Evolutionary conservation across 2,888 invertebrate species (phyloP).

Genomic region (Xestia rhomboidea): DNA sequence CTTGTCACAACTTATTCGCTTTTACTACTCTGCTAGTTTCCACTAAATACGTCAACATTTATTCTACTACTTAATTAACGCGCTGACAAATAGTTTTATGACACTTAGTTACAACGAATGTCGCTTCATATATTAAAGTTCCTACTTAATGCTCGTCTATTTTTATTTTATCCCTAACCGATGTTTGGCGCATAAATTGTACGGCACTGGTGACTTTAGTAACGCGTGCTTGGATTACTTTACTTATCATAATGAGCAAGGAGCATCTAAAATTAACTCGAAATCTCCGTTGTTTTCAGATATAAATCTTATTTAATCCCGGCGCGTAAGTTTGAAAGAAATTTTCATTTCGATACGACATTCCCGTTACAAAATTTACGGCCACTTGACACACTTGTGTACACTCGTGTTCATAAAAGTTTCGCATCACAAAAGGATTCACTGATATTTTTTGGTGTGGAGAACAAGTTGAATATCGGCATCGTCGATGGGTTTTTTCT

Average conservation of each 20-base stretch:
- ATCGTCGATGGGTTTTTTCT: constrained; percentile 73
- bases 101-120: constrained; percentile 83
- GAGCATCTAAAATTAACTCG: constrained; percentile 79
- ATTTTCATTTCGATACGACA: constrained; percentile 76
- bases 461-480: constrained; percentile 73
- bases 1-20: constrained; percentile 79
- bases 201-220: constrained; percentile 71
- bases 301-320: constrained; percentile 82
- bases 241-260: constrained; percentile 78
- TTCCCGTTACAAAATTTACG: constrained; percentile 74
- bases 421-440: constrained; percentile 72
- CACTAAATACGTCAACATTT: constrained; percentile 86
- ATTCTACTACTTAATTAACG: constrained; percentile 83
- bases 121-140: constrained; percentile 81
- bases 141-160: constrained; percentile 77
- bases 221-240: constrained; percentile 78
- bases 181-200: constrained; percentile 78
- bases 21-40: constrained; percentile 76
- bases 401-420: constrained; percentile 78
- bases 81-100: constrained; percentile 87
- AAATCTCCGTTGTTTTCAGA: constrained; percentile 77
- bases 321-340: constrained; percentile 78
- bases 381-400: constrained; percentile 69
- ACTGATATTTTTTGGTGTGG: constrained; percentile 67
- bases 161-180: constrained; percentile 80